Evolutionary conservation across 2,888 invertebrate genomes (phyloP), one percentile per base, ranked within the genome.

Genomic region (Dryobotodes eremita): DNA sequence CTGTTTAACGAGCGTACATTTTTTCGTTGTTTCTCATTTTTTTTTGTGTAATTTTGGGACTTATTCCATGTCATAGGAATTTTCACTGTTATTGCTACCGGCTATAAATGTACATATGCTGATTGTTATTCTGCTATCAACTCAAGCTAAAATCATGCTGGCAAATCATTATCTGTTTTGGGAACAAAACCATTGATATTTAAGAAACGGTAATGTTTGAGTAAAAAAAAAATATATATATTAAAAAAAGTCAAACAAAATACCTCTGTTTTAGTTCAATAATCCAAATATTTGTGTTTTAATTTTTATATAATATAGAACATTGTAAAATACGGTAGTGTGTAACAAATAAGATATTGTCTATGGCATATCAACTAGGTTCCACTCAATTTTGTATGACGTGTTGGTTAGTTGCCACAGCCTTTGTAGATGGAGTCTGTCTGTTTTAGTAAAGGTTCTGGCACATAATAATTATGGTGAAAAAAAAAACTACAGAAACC

Each of bases 281-380:
- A 88, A 89, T 90, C 89, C 90, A 90, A 90, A 89, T 87, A 91
- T 84, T 89, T 84, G 87, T 87, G 87, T 89, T 89, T 91, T 90
- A 91, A 89, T 89, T 89, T 87, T 86, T 80, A 80, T 82, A 87
- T 83, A 83, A 89, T 83, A 86, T 85, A 89, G 85, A 80, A 78
- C 81, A 77, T 74, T 91, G 89, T 91, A 87, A 80, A 91, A 83
- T 89, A 89, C 77, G 64, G 86, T 93, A 94, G 93, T 90, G 85
- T 93, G 91, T 94, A 94, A 92, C 93, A 92, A 90, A 88, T 93
- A 91, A 91, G 87, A 79, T 89, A 89, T 88, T 91, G 92, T 93
- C 91, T 93, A 94, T 95, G 95, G 96, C 96, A 96, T 96, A 96
- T 96, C 96, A 96, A 92, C 91, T 93, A 93, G 92, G 92, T 92